A percentile compares a stretch with the other conserved stretches of the same genome.
Conservation (phyloP, 2,797 vertebrate species). For the Falco berigora region DNA sequence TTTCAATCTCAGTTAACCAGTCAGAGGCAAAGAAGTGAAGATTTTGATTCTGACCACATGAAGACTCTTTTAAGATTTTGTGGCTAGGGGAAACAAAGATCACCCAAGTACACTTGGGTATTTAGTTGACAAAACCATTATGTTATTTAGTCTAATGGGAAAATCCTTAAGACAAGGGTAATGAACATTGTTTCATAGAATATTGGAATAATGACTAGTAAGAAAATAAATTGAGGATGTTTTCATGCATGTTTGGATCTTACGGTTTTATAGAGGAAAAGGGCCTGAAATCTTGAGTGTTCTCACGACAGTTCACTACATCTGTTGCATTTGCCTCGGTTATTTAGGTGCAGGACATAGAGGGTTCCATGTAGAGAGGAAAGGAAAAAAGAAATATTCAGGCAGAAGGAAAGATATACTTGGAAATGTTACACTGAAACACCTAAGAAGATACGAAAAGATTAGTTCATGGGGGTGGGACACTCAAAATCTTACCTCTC, state of each 20-base stretch:
- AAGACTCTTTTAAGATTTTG: background rate
- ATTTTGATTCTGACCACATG: background rate
- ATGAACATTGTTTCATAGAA: background rate
- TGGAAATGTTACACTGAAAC: background rate
- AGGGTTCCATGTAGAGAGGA: background rate
- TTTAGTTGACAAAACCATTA: background rate
- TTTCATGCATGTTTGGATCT: background rate
- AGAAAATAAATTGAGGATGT: background rate
- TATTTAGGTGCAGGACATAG: background rate
- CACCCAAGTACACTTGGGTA: background rate
- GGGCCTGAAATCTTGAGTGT: background rate
- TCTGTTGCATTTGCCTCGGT: background rate
- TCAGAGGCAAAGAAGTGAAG: background rate
- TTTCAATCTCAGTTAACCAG: background rate
- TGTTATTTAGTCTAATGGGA: background rate
- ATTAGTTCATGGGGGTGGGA: background rate
- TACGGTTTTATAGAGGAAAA: background rate
- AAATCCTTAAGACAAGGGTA: background rate
- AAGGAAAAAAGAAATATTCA: background rate
- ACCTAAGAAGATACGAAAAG: background rate
- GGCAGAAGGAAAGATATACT: background rate
- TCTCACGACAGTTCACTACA: background rate
- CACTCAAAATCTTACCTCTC: background rate
- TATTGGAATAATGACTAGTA: background rate
- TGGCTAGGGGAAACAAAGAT: background rate